These are phyloP conservation scores for Galagoides demidoff DNA, from an alignment of 2,797 vertebrate species.

Conservation along the genomic window DNA sequence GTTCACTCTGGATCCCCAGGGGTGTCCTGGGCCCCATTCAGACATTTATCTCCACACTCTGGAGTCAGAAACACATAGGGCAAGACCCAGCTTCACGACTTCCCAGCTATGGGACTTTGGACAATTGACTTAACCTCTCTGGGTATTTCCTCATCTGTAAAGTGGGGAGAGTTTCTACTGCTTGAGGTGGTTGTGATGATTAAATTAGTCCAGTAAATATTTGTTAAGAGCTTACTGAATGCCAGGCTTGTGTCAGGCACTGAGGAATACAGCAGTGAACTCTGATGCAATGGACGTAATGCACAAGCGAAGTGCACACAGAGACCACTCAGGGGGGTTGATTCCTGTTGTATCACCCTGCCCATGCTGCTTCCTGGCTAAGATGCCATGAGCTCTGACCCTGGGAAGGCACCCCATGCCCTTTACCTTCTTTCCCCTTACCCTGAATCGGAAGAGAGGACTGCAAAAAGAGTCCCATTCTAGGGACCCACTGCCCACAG, in stretches of 20 bases:
- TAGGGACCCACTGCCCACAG: neutral
- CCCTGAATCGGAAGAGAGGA: accelerated
- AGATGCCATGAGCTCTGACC: neutral
- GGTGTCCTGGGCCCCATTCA: neutral
- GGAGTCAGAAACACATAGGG: neutral
- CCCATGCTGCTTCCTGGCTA: neutral
- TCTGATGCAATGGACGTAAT: neutral
- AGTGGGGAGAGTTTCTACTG: neutral
- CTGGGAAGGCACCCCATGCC: neutral
- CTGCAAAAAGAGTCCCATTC: neutral
- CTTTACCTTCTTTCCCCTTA: too few species aligned
- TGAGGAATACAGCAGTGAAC: neutral
- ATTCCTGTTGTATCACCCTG: neutral
- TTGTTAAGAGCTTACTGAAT: slow-evolving; percentile 2
- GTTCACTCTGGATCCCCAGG: neutral
- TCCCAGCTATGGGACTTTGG: neutral
- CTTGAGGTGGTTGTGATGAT: neutral
- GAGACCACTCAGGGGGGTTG: neutral
- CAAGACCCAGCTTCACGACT: neutral
- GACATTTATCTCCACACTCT: neutral
- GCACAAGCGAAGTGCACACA: neutral
- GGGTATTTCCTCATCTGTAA: neutral
- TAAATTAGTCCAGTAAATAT: slow-evolving; percentile 34
- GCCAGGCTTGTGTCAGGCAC: neutral
- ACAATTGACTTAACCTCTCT: slow-evolving; percentile 36